Base-by-base conservation (phyloP, 2,888 invertebrate genomes). In the Criorhina ranunculi region DNA sequence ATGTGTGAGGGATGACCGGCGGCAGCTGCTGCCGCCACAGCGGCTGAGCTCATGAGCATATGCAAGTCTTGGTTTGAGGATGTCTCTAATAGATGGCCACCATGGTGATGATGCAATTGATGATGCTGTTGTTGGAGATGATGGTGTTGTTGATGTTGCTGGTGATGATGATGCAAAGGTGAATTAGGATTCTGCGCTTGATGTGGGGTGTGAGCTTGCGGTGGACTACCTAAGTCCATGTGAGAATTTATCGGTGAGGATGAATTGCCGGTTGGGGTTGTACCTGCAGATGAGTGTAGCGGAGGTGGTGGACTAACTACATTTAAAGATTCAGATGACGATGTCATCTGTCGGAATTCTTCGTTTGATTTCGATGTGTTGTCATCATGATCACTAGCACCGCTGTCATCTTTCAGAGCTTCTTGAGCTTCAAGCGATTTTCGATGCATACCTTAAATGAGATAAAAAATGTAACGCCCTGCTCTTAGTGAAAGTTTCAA, bases 391-490 rank as follows among this genome's bases (percentile, higher is more conserved):
- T 95, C 96, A 90, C 94, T 94, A 88, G 94, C 95, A 86, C 93
- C 94, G 73, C 94, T 94, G 86, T 94, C 94, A 89, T 98, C 98
- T 92, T 97, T 98, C 87, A 99, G 95, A 91, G 98, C 97, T 89
- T 97, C 97, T 87, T 99, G 98, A 69, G 99, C 99, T 93, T 99
- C 99, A 90, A 99, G 93, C 60, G 98, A 98, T 93, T 99, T 99
- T 90, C 99, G 96, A 93, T 99, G 99, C 99, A 99, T 99, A 92
- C 99, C 99, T 99, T 46, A 11, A 42, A 70, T 29, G 37, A 15
- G n/a, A 37, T 15, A 11, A n/a, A 3, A 11, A 40, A 31, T 2
- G 7, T 11, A 8, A 12, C 5, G 2, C 15, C 11, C 7, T 19
- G 19, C 9, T 6, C 46, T 9, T 4, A 24, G 4, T 24, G 4